Conservation (phyloP, 2,797 vertebrate species). For the Australoheros facetus region DNA sequence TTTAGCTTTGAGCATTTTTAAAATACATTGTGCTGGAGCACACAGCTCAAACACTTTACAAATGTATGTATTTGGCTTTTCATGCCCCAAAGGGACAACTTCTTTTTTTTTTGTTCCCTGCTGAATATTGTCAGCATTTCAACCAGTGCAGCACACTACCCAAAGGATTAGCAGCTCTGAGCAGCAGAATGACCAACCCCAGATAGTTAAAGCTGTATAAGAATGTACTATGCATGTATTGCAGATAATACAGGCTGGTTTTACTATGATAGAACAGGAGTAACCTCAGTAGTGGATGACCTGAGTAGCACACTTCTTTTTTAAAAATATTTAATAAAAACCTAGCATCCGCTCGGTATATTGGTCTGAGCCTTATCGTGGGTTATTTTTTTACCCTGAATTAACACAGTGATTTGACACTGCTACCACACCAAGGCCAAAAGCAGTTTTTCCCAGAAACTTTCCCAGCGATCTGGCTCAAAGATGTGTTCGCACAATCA, state of each 20-base stretch:
- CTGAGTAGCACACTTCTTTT: neutral
- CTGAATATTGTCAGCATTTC: slow-evolving; percentile 5
- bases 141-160: neutral
- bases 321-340: neutral
- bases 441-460: too few relatives aligned
- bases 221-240: slow-evolving; percentile 8
- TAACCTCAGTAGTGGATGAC: neutral
- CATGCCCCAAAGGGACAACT: neutral
- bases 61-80: neutral
- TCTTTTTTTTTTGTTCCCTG: neutral
- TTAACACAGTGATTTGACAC: neutral
- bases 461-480: slow-evolving; percentile 11
- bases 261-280: neutral
- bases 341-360: too few relatives aligned
- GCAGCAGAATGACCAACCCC: neutral
- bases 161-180: slow-evolving; percentile 12
- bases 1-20: neutral
- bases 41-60: slow-evolving; percentile 4
- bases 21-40: neutral
- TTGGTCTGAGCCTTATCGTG: too few relatives aligned
- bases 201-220: slow-evolving; percentile 3
- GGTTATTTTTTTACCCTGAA: neutral
- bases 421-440: slow-evolving; percentile 17
- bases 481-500: slow-evolving; percentile 36
- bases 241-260: neutral